Base-by-base conservation (phyloP, 2,113 vertebrate species). In the Strigops habroptila region DNA sequence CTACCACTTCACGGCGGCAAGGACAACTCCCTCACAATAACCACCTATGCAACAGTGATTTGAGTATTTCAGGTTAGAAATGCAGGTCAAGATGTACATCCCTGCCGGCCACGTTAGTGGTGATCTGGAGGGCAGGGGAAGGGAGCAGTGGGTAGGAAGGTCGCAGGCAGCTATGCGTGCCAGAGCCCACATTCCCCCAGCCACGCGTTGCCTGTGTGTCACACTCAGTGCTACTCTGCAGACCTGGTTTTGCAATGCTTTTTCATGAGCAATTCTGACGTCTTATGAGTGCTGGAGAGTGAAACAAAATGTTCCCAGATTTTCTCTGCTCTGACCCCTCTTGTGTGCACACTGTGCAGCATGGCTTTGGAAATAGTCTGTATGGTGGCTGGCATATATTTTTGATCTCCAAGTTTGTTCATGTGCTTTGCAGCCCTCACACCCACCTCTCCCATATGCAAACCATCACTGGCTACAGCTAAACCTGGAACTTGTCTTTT, bases 161-260 rank as follows among this genome's bases (percentile, higher is more conserved):
- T 3, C 8, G 12, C 39, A 48, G 52, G 25, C 52, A 91, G 31
- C 69, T 24, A 2, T 0, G 0, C 0, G 1, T 55, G 35, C 62
- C 35, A 22, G 44, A 82, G 31, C 60, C 73, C 46, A 16, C 19
- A 77, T 39, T 83, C 17, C 71, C 68, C 37, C 67, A 79, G 2
- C 13, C 68, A 74, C 0, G 0, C 28, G 1, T 0, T 55, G 55
- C 1, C 12, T 14, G 3, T 7, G 18, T 7, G 33, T 49, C 65
- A 74, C n/a, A 9, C 35, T 28, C 70, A n/a, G 63, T 19, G 31
- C 49, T 39, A 35, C 46, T 19, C 33, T 9, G 25, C 10, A 39
- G 49, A 39, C 24, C 22, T 37, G 60, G 15, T 88, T 96, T 86
- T 70, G 75, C 67, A 86, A 80, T 55, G n/a, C 4, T 57, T 94